A percentile compares a stretch with the other conserved stretches of the same genome.
Conservation (phyloP, 2,797 vertebrate genomes). For the Scyliorhinus canicula region DNA sequence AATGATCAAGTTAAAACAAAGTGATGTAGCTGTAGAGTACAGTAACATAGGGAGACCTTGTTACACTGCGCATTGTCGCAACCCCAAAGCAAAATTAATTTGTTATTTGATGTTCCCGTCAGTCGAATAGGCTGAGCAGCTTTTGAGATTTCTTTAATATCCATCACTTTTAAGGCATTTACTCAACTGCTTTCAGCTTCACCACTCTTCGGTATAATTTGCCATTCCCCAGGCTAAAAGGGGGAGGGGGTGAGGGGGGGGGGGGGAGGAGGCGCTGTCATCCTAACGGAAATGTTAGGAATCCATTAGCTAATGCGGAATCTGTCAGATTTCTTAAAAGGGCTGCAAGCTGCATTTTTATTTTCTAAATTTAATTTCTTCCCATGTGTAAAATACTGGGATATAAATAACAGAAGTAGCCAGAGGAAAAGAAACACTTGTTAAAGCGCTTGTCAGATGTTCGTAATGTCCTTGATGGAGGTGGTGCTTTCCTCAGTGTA, state of each 20-base stretch:
- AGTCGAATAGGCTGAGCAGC: neutral
- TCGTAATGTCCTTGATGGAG: neutral
- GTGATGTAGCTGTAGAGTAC: neutral
- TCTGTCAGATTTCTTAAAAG: neutral
- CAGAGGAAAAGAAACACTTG: neutral
- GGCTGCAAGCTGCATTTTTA: neutral
- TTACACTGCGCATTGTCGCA: neutral
- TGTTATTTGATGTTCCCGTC: neutral
- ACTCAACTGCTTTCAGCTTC: neutral
- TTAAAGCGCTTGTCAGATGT: neutral
- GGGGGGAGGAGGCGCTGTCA: too few relatives aligned
- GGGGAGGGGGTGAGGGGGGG: too few relatives aligned
- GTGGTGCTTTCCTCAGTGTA: neutral
- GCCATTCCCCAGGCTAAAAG: neutral
- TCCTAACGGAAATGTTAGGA: neutral
- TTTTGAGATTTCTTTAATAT: neutral
- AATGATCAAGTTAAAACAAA: neutral
- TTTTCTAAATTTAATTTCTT: neutral
- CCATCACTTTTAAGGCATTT: neutral
- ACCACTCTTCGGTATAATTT: neutral
- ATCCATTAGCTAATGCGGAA: neutral
- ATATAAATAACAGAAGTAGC: constrained; percentile 16
- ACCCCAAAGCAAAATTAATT: neutral
- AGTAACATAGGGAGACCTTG: neutral
- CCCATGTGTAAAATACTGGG: neutral